These are phyloP conservation scores for Hemithea aestivaria DNA, from an alignment of 2,888 invertebrate species.

Conservation along the genomic window DNA sequence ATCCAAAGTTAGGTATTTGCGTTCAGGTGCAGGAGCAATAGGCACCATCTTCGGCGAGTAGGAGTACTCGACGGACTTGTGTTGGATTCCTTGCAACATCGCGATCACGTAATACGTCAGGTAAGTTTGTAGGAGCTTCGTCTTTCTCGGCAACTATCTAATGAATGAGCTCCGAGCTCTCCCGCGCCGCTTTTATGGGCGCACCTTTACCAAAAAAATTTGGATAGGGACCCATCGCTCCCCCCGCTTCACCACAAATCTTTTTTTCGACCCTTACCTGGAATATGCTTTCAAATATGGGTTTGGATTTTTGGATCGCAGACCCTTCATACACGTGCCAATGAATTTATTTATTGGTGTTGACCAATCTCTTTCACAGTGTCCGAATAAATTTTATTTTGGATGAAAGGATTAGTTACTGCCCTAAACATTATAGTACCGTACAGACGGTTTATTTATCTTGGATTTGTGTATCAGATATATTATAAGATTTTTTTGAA, in stretches of 20 bases:
- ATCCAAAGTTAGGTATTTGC: conserved; percentile 45
- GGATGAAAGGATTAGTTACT: neutral
- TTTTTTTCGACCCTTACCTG: conserved; percentile 67
- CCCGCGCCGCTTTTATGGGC: conserved; percentile 59
- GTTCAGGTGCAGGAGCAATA: conserved; percentile 76
- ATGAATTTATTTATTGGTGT: conserved; percentile 50
- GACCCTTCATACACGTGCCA: conserved; percentile 65
- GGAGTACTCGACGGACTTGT: conserved; percentile 36
- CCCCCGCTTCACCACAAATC: conserved; percentile 46
- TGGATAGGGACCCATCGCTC: conserved; percentile 60
- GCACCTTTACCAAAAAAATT: conserved; percentile 62
- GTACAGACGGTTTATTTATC: too few relatives aligned
- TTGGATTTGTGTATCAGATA: too few relatives aligned
- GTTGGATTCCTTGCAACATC: conserved; percentile 51
- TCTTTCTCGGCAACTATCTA: conserved; percentile 44
- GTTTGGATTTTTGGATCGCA: conserved; percentile 29
- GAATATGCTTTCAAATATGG: conserved; percentile 45
- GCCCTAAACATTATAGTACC: too few relatives aligned
- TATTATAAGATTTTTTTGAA: too few relatives aligned
- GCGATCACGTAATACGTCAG: conserved; percentile 21
- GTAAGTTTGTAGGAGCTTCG: conserved; percentile 39
- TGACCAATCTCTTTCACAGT: conserved; percentile 35
- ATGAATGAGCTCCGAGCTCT: conserved; percentile 58
- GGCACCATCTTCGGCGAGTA: conserved; percentile 61
- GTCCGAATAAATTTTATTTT: conserved; percentile 11